Evolutionary conservation across 2,113 vertebrate species (phyloP).

Genomic region (Macrotis lagotis): DNA sequence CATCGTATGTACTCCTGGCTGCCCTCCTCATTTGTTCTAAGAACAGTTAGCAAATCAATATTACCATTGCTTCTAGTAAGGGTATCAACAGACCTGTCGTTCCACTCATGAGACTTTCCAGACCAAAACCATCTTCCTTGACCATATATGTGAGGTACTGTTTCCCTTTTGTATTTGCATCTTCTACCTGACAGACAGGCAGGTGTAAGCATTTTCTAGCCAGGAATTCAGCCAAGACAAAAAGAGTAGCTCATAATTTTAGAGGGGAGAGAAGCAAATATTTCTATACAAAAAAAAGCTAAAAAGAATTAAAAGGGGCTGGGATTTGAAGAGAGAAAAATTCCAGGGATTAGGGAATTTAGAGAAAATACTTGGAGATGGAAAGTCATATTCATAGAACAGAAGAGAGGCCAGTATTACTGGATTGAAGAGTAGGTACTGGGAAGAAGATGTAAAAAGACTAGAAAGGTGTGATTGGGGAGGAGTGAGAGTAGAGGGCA

Average conservation of each 20-base stretch:
- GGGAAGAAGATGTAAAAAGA: neutral
- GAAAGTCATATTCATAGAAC: neutral
- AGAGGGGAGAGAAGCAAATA: neutral
- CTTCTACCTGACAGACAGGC: neutral
- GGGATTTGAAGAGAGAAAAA: neutral
- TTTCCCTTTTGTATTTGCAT: neutral
- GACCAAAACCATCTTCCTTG: neutral
- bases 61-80: neutral
- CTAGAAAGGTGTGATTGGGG: too few relatives aligned
- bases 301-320: neutral
- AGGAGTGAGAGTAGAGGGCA: too few relatives aligned
- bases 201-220: neutral
- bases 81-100: neutral
- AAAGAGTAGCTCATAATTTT: neutral
- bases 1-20: neutral
- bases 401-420: neutral
- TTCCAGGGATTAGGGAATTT: neutral
- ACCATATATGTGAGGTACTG: neutral
- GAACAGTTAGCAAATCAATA: neutral
- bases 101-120: neutral
- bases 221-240: neutral
- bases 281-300: neutral
- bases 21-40: neutral
- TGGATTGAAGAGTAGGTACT: neutral
- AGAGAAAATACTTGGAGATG: neutral